phyloP scores from a whole-genome alignment of 2,797 vertebrate species.

The Uromys caudimaculatus region DNA sequence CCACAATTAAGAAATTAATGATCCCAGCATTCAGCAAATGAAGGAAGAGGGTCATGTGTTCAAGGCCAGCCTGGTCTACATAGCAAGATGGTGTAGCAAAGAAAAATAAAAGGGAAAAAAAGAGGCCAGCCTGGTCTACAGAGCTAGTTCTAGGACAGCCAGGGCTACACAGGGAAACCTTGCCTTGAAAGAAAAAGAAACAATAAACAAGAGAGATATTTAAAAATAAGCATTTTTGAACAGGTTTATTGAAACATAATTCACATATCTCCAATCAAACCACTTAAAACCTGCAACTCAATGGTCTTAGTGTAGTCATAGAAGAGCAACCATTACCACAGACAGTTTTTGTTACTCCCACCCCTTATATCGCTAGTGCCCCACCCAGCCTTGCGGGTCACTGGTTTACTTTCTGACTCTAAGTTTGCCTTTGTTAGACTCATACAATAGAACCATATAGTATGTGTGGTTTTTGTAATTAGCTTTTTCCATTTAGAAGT shows the following conservation, averaged over 20 bases:
- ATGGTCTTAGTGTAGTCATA: not conserved
- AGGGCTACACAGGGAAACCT: not conserved
- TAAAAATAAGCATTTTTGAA: slow-evolving; percentile 22
- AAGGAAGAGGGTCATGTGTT: not conserved
- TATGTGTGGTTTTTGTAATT: not conserved
- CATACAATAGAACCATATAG: not conserved
- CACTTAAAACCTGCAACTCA: not conserved
- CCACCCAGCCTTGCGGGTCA: not conserved
- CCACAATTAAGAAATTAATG: slow-evolving; percentile 31
- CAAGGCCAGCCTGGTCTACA: not conserved
- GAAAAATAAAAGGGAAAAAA: not conserved
- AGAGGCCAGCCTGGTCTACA: not conserved
- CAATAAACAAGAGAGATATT: not conserved
- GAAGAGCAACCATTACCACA: not conserved
- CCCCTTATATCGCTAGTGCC: not conserved
- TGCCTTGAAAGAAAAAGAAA: not conserved
- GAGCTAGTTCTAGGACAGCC: not conserved
- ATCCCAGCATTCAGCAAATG: not conserved
- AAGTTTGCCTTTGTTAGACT: not conserved
- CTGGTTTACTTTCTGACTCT: not conserved
- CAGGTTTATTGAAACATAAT: not conserved
- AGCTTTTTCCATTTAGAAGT: slow-evolving; percentile 4
- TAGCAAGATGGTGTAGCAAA: not conserved
- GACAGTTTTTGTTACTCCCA: not conserved
- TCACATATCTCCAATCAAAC: not conserved